phyloP scores from a whole-genome alignment of 2,797 vertebrate genomes.

The Sebastolobus alascanus region DNA sequence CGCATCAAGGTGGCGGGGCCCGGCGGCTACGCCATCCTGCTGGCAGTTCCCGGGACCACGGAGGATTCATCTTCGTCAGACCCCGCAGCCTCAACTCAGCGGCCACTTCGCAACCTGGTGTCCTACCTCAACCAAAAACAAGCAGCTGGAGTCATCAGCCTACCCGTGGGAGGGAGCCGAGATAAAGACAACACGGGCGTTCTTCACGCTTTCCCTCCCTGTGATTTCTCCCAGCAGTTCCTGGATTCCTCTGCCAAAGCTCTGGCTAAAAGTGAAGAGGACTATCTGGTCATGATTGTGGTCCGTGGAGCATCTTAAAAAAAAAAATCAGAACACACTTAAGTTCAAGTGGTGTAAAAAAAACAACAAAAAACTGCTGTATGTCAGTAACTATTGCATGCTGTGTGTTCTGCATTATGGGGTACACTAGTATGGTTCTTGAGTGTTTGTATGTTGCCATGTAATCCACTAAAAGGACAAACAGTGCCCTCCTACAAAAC shows the following conservation, averaged over 20 bases:
- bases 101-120: conserved; percentile 98
- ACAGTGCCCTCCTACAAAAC: conserved; percentile 52
- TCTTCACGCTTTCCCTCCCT: conserved; percentile 98
- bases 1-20: conserved; percentile 98
- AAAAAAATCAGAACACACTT: conserved; percentile 75
- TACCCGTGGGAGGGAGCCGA: conserved; percentile 97
- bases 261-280: conserved; percentile 99
- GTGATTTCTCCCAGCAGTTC: conserved; percentile 99
- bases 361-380: conserved; percentile 72
- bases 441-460: conserved; percentile 79
- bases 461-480: conserved; percentile 80
- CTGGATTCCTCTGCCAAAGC: conserved; percentile 99
- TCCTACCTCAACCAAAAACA: conserved; percentile 99
- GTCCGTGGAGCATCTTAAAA: conserved; percentile 97
- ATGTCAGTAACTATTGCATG: conserved; percentile 88
- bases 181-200: conserved; percentile 99
- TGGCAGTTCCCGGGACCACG: conserved; percentile 93
- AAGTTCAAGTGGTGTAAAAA: conserved; percentile 67
- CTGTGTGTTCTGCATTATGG: conserved; percentile 91
- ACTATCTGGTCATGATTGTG: conserved; percentile 99
- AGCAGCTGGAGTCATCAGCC: conserved; percentile 98
- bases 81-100: conserved; percentile 92
- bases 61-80: conserved; percentile 88
- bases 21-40: conserved; percentile 93
- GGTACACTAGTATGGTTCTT: conserved; percentile 86